A percentile compares a stretch with the other conserved stretches of the same genome.
These are phyloP conservation scores for Herpailurus yagouaroundi DNA, from an alignment of 2,113 vertebrate genomes.

Conservation along the genomic window DNA sequence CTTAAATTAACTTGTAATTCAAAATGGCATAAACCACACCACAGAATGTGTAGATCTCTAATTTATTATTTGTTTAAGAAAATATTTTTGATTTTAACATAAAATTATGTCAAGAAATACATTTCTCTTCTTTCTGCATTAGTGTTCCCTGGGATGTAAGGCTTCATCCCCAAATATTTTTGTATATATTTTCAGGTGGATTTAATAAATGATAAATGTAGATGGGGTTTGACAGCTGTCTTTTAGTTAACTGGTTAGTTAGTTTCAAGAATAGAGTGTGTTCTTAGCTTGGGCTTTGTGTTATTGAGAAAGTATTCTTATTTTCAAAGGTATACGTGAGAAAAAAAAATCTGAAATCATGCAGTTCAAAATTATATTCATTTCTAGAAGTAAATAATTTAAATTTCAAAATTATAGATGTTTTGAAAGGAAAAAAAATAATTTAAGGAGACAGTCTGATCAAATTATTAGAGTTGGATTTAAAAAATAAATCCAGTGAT, in stretches of 20 bases:
- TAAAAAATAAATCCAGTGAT: neutral
- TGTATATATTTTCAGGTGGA: neutral
- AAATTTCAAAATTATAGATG: neutral
- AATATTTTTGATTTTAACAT: slow-evolving; percentile 10
- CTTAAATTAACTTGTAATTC: slow-evolving; percentile 9
- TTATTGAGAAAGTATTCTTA: slow-evolving; percentile 6
- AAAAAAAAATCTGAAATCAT: neutral
- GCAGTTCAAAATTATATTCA: neutral
- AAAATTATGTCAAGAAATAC: slow-evolving; percentile 30
- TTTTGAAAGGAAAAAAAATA: slow-evolving; percentile 35
- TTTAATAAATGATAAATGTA: neutral
- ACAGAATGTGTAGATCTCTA: neutral
- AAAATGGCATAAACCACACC: neutral
- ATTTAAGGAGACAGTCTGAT: neutral
- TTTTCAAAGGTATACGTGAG: neutral
- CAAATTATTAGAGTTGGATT: neutral
- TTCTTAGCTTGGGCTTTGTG: neutral
- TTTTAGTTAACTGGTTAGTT: neutral
- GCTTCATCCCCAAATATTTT: neutral
- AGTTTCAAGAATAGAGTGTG: slow-evolving; percentile 20
- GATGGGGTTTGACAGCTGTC: neutral
- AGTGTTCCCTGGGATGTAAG: neutral
- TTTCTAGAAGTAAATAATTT: neutral
- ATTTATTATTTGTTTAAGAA: neutral
- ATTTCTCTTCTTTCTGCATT: neutral